Evolutionary conservation across 92 coral and sea anemone genomes (phyloP).

Genomic region (Scolanthus callimorphus): DNA sequence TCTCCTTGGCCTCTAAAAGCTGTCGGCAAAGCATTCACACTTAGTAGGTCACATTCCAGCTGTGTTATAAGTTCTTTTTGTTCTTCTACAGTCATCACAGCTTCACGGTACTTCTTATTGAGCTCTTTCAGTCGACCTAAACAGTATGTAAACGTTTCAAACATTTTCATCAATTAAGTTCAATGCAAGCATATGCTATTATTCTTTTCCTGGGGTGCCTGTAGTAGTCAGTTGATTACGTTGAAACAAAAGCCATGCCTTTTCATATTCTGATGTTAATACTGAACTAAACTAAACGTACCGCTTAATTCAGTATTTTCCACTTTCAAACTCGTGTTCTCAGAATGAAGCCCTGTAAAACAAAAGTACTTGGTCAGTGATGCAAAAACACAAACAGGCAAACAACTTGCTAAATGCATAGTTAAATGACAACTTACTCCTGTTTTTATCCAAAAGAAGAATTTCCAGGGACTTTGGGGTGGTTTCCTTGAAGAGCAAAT

Average conservation of each 20-base stretch:
- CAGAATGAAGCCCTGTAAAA: constrained; percentile 81
- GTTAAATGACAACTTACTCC: constrained; percentile 42
- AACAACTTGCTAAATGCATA: neutral
- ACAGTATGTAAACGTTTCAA: no score
- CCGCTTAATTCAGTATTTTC: constrained; percentile 62
- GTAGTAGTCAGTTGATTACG: no score
- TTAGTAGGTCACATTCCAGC: constrained; percentile 89
- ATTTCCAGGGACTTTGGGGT: constrained; percentile 91
- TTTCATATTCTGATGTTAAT: no score
- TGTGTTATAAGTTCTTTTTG: constrained; percentile 94
- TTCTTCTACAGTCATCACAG: constrained; percentile 78
- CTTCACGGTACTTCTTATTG: constrained; percentile 78
- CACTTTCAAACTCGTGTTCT: constrained; percentile 88
- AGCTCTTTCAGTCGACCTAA: constrained; percentile 83
- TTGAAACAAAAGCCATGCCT: no score
- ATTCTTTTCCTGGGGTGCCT: no score
- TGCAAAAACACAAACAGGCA: neutral
- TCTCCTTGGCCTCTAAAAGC: constrained; percentile 97
- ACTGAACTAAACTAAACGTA: no score
- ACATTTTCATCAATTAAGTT: no score
- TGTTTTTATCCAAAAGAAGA: constrained; percentile 94
- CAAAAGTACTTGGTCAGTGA: neutral
- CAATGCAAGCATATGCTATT: no score
- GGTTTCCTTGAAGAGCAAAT: constrained; percentile 1
- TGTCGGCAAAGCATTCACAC: constrained; percentile 93